These are phyloP conservation scores for Ptilorrhoa leucosticta DNA, from an alignment of 2,113 vertebrate species.

Conservation along the genomic window DNA sequence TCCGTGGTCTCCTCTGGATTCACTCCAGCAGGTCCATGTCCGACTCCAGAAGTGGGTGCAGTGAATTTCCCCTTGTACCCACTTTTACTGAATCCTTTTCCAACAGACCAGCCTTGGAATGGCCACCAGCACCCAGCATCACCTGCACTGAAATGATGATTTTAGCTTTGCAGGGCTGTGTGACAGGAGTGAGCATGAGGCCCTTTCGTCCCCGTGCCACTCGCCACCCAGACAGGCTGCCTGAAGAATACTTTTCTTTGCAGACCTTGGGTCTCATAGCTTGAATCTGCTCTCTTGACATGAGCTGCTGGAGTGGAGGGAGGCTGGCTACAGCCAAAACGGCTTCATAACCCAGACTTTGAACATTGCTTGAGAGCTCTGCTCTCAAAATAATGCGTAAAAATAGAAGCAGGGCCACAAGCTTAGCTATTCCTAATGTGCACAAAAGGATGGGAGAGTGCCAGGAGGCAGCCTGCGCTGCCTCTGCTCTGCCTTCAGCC, in stretches of 20 bases:
- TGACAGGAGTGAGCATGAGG: fast-evolving
- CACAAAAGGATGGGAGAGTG: constrained; percentile 13
- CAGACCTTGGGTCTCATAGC: background rate
- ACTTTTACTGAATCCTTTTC: background rate
- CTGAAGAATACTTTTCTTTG: background rate
- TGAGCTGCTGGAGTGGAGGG: background rate
- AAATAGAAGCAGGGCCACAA: constrained; percentile 17
- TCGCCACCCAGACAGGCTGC: background rate
- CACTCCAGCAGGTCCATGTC: fast-evolving
- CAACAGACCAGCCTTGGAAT: background rate
- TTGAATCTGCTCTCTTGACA: background rate
- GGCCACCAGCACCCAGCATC: background rate
- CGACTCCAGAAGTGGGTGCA: too few relatives aligned
- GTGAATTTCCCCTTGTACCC: background rate
- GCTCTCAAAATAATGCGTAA: background rate
- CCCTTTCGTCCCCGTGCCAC: background rate
- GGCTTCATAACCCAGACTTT: background rate
- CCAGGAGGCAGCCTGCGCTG: background rate
- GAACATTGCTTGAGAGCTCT: background rate
- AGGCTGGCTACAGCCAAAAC: background rate
- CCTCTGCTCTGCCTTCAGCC: constrained; percentile 1
- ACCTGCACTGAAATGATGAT: background rate
- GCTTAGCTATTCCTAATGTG: background rate
- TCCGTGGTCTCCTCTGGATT: background rate
- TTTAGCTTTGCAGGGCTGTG: background rate